Evolutionary conservation across 2,113 vertebrate genomes (phyloP).

Genomic region (Triplophysa rosa): DNA sequence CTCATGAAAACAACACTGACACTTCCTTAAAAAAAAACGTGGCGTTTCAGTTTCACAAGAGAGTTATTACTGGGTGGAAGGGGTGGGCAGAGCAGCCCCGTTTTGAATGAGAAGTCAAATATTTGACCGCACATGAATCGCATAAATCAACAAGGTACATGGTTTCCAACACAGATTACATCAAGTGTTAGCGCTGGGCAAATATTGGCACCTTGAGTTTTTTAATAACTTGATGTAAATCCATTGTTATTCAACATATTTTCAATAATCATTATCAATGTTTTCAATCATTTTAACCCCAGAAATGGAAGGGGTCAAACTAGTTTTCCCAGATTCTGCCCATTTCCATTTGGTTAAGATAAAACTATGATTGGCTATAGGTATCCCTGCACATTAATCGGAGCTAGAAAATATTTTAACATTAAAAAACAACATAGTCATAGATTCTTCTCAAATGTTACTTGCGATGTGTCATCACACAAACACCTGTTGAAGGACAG

Average conservation of each 20-base stretch:
- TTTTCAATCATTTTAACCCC: no score
- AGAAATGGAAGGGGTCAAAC: no score
- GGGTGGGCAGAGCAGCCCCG: not conserved
- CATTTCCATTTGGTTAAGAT: no score
- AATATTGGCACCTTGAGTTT: not conserved
- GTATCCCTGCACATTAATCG: no score
- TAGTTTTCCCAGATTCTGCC: no score
- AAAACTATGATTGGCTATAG: no score
- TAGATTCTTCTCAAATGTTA: not conserved
- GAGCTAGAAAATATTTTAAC: no score
- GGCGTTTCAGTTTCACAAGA: not conserved
- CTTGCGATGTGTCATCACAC: slow-evolving; percentile 57
- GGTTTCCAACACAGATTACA: slow-evolving; percentile 8
- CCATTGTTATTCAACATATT: not conserved
- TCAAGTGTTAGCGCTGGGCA: not conserved
- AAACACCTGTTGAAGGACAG: slow-evolving; percentile 74
- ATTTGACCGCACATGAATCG: not conserved
- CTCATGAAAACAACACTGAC: no score
- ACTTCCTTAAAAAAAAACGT: not conserved
- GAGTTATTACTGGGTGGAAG: not conserved
- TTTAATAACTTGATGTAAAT: no score
- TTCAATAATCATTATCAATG: not conserved
- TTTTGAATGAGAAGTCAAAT: not conserved
- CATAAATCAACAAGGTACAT: not conserved
- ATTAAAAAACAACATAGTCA: no score